phyloP scores from a whole-genome alignment of 2,113 vertebrate genomes.

The Connochaetes taurinus region DNA sequence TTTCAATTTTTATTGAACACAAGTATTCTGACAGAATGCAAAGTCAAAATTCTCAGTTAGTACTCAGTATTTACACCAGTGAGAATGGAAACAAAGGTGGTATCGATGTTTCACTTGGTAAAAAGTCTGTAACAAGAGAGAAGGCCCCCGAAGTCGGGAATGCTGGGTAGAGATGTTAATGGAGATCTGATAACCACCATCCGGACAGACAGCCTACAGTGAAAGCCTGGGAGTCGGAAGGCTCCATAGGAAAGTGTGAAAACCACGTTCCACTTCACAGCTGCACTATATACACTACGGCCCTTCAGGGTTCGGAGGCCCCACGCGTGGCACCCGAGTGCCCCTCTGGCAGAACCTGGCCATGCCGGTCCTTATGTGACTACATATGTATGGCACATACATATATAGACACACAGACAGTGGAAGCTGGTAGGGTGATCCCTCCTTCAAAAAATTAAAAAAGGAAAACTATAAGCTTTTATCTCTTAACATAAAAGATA shows the following conservation, averaged over 20 bases:
- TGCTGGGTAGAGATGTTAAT: constrained; percentile 82
- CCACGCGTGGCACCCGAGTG: not conserved
- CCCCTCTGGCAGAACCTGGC: constrained; percentile 62
- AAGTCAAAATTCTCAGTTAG: constrained; percentile 92
- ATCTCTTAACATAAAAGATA: constrained; percentile 59
- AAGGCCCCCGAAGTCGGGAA: constrained; percentile 86
- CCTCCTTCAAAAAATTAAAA: constrained; percentile 62
- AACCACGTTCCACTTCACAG: constrained; percentile 68
- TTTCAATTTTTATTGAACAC: constrained; percentile 94
- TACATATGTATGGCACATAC: constrained; percentile 72
- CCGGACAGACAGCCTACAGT: constrained; percentile 78
- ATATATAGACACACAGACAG: constrained; percentile 71
- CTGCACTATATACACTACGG: constrained; percentile 57
- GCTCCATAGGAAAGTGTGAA: constrained; percentile 78
- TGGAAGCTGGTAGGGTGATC: constrained; percentile 59
- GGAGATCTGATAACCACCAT: constrained; percentile 78
- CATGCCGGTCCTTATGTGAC: constrained; percentile 61
- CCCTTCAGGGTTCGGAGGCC: constrained; percentile 33
- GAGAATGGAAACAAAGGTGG: constrained; percentile 89
- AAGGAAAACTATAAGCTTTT: constrained; percentile 44
- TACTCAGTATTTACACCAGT: constrained; percentile 96
- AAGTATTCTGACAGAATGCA: constrained; percentile 93
- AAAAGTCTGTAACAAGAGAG: constrained; percentile 91
- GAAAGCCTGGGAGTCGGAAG: constrained; percentile 75
- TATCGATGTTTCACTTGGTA: constrained; percentile 87